phyloP scores from a whole-genome alignment of 1,140 invertebrate species.

The Vollenhovia emeryi region DNA sequence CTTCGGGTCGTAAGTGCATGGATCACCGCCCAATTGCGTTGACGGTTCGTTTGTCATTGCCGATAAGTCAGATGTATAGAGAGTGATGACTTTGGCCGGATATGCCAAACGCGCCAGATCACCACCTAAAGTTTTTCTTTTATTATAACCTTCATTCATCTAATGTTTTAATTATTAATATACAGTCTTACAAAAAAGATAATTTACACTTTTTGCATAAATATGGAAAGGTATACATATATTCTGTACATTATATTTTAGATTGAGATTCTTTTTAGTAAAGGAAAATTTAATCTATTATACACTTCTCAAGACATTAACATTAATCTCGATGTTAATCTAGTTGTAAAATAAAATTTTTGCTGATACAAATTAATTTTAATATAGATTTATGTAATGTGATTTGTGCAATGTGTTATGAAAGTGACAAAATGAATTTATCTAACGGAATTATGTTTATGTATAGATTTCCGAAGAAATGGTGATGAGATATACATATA shows the following conservation, averaged over 20 bases:
- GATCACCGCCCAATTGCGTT: constrained; percentile 87
- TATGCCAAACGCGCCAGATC: constrained; percentile 85
- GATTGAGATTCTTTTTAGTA: neutral
- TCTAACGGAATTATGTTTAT: neutral
- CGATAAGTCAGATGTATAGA: constrained; percentile 90
- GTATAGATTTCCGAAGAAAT: neutral
- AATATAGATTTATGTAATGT: neutral
- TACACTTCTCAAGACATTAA: neutral
- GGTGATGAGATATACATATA: neutral
- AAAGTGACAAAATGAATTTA: neutral
- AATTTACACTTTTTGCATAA: neutral
- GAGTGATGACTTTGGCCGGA: constrained; percentile 86
- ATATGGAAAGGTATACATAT: neutral
- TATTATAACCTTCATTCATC: neutral
- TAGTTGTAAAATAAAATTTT: neutral
- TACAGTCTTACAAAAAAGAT: neutral
- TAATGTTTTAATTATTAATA: constrained; percentile 14
- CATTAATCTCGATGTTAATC: neutral
- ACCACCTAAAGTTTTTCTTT: constrained; percentile 84
- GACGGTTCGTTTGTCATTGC: too few species aligned
- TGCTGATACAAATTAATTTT: neutral
- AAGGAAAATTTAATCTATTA: neutral
- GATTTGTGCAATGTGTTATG: neutral
- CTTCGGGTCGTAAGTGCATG: constrained; percentile 86
- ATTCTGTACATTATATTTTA: neutral